Base-by-base conservation (phyloP, 2,113 vertebrate species). In the Poeciliopsis prolifica region DNA sequence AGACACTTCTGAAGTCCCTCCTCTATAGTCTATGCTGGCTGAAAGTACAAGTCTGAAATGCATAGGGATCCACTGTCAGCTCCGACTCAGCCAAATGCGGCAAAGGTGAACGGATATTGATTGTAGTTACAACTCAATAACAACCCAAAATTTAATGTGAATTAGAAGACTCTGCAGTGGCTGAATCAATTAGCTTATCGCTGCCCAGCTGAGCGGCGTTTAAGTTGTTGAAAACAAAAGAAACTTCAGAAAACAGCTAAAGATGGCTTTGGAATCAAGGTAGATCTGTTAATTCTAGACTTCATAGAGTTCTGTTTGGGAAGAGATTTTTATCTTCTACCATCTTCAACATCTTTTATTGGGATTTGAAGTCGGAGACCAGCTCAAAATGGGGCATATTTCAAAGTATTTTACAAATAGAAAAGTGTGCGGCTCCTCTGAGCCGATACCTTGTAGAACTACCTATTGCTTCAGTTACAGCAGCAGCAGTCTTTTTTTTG, bases 101-200 rank as follows among this genome's bases (percentile, higher is more conserved):
- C 14, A 33, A 33, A 17, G 62, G 3, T 33, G 62, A 33, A 33
- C 33, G 30, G 11, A 33, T 33, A 33, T 64, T 3, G 30, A 33
- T 64, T 19, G 19, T 12, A 12, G 19, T 30, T 33, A 35, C 15
- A 62, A 62, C 28, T 30, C 5, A 30, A 30, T 30, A 29, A 31
- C 19, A 58, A n/a, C 51, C 62, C 14, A 64, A 64, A 35, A 65
- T 35, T 65, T 37, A n/a, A 65, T 65, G 62, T 64, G 28, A 65
- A 65, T 4, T 31, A 15, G 29, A 30, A 63, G 17, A 30, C 61
- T 29, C 60, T 30, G 62, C 62, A 24, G 30, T 58, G 51, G 51
- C 14, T 12, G 14, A 42, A 26, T 40, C 11, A 66, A 40, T 40
- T 13, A 28, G 10, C 64, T 14, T 6, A 37, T 40, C 64, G 8